Base-by-base conservation (phyloP, 2,113 vertebrate genomes). In the Catharus minimus region DNA sequence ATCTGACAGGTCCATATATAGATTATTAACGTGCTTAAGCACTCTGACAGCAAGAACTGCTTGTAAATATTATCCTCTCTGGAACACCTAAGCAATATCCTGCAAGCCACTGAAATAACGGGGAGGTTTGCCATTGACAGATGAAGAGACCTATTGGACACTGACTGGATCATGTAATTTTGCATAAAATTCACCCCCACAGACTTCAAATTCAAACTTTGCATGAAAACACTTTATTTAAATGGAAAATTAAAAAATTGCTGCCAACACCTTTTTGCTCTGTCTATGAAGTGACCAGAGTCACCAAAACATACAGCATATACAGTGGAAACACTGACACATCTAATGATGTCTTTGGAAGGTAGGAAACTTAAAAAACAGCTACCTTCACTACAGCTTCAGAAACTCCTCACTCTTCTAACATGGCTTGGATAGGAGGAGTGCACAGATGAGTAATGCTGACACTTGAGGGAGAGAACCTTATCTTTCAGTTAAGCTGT, bases 211-310 rank as follows among this genome's bases (percentile, higher is more conserved):
- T 58, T 24, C 28, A 73, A n/a, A 36, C 27, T 71, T 74, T 13
- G 58, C 5, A 71, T 55, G 17, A 43, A 81, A 73, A 58, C 4
- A 1, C 24, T 67, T 76, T 36, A 3, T 46, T 68, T 69, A 43
- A 18, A 44, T 8, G 22, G 27, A 74, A 27, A 77, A 56, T 30
- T 67, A 3, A 86, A 69, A 56, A 60, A 41, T 3, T 32, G 36
- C 18, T 47, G n/a, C 36, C 36, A 66, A 43, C 5, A 9, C 8
- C 17, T 88, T 86, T 75, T 56, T 21, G 60, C 20, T 73, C 43
- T 62, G 15, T 20, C 26, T 61, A 11, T 0, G 0, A 79, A 86
- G 82, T 11, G 1, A 58, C 0, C 0, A 8, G 18, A 61, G 44
- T 6, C 22, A 86, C 15, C n/a, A 86, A 81, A 81, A 44, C 1